Evolutionary conservation across 2,113 vertebrate genomes (phyloP).

Genomic region (Tachuris rubrigastra): DNA sequence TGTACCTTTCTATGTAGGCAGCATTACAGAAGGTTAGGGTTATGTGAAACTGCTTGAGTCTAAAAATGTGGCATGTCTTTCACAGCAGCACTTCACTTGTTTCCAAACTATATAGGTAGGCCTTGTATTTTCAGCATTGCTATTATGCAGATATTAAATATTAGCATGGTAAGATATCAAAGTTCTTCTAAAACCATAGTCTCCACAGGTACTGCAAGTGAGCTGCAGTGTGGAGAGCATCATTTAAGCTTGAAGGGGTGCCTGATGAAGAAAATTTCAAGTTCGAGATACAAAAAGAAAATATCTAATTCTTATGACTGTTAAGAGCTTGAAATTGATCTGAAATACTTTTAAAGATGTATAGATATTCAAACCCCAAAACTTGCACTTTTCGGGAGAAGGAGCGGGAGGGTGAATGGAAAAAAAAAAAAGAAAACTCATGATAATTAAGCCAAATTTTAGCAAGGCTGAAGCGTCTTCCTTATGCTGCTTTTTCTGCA

Average conservation of each 20-base stretch:
- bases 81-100: not conserved
- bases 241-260: not conserved
- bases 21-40: not conserved
- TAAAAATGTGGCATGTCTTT: not conserved
- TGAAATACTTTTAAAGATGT: slow-evolving; percentile 20
- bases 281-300: not conserved
- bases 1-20: not conserved
- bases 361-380: slow-evolving; percentile 17
- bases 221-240: not conserved
- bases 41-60: not conserved
- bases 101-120: not conserved
- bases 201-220: not conserved
- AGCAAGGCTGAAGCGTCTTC: slow-evolving; percentile 48
- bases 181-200: not conserved
- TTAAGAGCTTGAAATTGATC: not conserved
- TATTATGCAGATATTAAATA: not conserved
- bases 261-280: not conserved
- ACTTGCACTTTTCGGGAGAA: slow-evolving; percentile 40
- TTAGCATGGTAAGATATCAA: not conserved
- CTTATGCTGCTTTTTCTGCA: slow-evolving; percentile 65
- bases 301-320: not conserved
- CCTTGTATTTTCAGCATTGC: not conserved
- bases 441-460: slow-evolving; percentile 61
- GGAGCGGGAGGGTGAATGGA: slow-evolving; percentile 48
- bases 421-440: slow-evolving; percentile 8